A percentile compares a stretch with the other conserved stretches of the same genome.
These are phyloP conservation scores for Hylomyscus alleni DNA, from an alignment of 2,797 vertebrate species.

Conservation along the genomic window DNA sequence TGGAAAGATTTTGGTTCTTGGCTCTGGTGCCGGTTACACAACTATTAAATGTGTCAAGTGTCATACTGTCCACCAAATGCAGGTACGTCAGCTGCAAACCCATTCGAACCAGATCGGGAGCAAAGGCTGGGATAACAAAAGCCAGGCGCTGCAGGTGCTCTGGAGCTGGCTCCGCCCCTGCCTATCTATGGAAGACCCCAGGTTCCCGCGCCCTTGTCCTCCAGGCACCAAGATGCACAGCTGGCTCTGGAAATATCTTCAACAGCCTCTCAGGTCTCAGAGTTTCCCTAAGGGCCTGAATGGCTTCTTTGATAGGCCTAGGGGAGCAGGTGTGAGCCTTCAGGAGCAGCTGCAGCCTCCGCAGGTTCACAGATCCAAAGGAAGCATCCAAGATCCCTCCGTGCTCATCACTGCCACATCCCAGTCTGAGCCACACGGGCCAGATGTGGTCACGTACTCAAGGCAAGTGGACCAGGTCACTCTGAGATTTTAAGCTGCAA, in stretches of 20 bases:
- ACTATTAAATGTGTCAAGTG: neutral
- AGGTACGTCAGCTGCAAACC: neutral
- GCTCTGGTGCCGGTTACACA: neutral
- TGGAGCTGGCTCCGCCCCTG: neutral
- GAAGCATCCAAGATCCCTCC: neutral
- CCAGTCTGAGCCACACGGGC: neutral
- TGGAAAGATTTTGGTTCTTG: neutral
- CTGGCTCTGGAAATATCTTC: neutral
- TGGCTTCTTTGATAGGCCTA: neutral
- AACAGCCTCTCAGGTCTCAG: neutral
- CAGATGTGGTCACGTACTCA: neutral
- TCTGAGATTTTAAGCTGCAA: neutral
- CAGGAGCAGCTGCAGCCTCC: fast-evolving
- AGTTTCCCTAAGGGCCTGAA: neutral
- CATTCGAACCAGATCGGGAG: neutral
- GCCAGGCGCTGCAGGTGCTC: neutral
- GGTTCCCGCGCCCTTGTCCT: neutral
- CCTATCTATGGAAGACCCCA: neutral
- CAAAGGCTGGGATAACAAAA: neutral
- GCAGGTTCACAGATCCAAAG: neutral
- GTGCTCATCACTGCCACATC: neutral
- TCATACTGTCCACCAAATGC: neutral
- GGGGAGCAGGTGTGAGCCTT: neutral
- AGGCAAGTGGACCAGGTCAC: neutral
- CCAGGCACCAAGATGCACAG: neutral